These are phyloP conservation scores for Rousettus leschenaultii DNA, from an alignment of 2,113 vertebrate genomes.

Conservation along the genomic window DNA sequence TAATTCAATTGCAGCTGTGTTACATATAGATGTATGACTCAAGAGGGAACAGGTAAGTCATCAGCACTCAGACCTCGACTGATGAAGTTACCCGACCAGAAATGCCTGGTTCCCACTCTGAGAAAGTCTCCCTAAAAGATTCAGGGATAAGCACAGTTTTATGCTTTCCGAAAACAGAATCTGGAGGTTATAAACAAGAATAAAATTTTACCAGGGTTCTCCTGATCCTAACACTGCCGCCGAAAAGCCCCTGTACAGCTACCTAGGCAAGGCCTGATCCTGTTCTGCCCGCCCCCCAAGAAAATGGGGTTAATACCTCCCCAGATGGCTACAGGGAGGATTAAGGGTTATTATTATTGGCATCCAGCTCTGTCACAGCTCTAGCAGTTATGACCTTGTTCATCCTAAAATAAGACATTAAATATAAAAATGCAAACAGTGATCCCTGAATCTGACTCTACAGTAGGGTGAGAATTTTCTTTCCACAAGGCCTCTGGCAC, in stretches of 20 bases:
- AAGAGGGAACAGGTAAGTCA: neutral
- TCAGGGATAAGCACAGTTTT: neutral
- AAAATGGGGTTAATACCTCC: conserved; percentile 64
- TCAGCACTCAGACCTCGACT: neutral
- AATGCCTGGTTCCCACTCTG: neutral
- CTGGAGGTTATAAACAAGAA: neutral
- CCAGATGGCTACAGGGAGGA: conserved; percentile 55
- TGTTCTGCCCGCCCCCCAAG: neutral
- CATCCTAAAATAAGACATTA: conserved; percentile 48
- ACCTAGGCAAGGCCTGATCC: neutral
- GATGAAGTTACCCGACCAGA: neutral
- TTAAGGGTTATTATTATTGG: conserved; percentile 64
- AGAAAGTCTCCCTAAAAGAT: neutral
- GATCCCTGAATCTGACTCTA: neutral
- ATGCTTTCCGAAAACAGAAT: conserved; percentile 24
- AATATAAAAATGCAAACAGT: conserved; percentile 33
- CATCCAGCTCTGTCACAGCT: conserved; percentile 28
- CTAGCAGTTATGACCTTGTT: conserved; percentile 47
- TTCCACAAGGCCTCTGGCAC: neutral
- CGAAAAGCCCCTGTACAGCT: neutral
- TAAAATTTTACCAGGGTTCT: neutral
- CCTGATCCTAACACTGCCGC: neutral
- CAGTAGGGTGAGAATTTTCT: neutral
- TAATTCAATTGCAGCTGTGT: neutral
- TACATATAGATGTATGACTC: neutral